Base-by-base conservation (phyloP, 2,888 invertebrate genomes). In the Volucella inanis region DNA sequence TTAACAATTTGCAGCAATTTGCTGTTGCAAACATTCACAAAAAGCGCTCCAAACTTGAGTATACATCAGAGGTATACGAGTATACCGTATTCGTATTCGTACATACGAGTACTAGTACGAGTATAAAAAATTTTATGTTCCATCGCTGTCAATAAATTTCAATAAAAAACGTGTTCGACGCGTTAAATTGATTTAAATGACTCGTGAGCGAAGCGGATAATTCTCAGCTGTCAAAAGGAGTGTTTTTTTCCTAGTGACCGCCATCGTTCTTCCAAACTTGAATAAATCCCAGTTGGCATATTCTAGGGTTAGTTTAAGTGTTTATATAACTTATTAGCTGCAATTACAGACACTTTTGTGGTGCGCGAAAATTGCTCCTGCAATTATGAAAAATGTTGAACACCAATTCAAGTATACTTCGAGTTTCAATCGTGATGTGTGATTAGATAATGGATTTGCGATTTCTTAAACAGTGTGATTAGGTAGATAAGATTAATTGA, bases 181-280 rank as follows among this genome's bases (percentile, higher is more conserved):
- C 91, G 91, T 91, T 92, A 91, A 91, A 91, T 91, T 91, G 91
- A 91, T 91, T 91, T 91, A 91, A 91, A 91, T 92, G 92, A 91
- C 90, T 91, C 92, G 91, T 91, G 91, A 91, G 91, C 91, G 91
- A 91, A 92, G 91, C 89, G 90, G 91, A 91, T 91, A 92, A 91
- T 91, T 92, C 91, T 88, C 90, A 91, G 90, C 90, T 92, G 92
- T 91, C 91, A 91, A 90, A 90, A 90, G 88, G 88, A 90, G 89
- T 89, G 89, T 88, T 90, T 90, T 2, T 22, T 90, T 91, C 90
- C 90, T 90, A 90, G 90, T 65, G 39, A 39, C 39, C 39, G 45
- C 52, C 52, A 14, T 10, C 38, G 71, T 55, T 65, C 49, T 67
- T 55, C 41, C 47, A n/a, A 52, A 49, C 47, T 72, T n/a, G 14